Base-by-base conservation (phyloP, 1,140 invertebrate species). In the Ephestia elutella region DNA sequence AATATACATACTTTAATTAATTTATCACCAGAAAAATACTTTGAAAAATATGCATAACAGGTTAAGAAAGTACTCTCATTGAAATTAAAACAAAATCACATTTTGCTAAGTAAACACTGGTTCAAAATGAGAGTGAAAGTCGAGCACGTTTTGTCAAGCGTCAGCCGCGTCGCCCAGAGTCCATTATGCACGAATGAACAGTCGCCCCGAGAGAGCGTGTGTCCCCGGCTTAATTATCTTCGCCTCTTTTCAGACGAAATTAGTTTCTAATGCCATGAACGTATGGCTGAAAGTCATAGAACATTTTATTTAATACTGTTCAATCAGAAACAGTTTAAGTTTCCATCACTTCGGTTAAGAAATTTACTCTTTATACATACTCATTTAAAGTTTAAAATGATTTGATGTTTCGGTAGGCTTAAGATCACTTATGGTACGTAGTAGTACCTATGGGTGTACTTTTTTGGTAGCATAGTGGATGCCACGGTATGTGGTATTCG, bases 181-280 rank as follows among this genome's bases (percentile, higher is more conserved):
- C 80, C 82, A 88, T 88, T 88, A 88, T 88, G 85, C 83, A 86
- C 83, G 83, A 86, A 86, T 87, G 85, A 87, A 71, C 82, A 84
- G 73, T 78, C 85, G 82, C 81, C 83, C 83, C 82, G 80, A 85
- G 83, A 88, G 83, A 86, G 75, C 82, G 78, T 80, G 73, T 87
- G 75, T 80, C 82, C 73, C 75, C 61, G 71, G 71, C 68, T 76
- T 85, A 87, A 87, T 87, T 87, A 86, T 84, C 66, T 73, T 54
- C 5, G 53, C 5, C 38, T 44, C 13, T 17, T 3, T 0, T 4
- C 15, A 44, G 0, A 44, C 38, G 38, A 44, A 15, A 15, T 44
- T 44, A 44, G 38, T 15, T 44, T 44, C 10, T 44, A 44, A n/a
- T 5, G 13, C 38, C 7, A 15, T 15, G 10, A 44, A 2, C 0